phyloP scores from a whole-genome alignment of 2,113 vertebrate species.

The Murina feae region DNA sequence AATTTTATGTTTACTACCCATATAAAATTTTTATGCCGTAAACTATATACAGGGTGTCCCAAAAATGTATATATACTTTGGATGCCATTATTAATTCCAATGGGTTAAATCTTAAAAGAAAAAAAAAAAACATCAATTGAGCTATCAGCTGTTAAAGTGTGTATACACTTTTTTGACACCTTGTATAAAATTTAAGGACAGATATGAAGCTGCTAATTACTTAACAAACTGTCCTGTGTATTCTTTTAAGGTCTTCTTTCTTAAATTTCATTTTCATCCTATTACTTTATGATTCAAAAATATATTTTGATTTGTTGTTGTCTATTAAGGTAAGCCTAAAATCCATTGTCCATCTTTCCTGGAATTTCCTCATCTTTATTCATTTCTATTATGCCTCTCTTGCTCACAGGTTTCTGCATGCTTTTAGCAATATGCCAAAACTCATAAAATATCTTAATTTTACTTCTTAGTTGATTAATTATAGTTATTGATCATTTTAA shows the following conservation, averaged over 20 bases:
- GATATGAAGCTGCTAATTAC: background rate
- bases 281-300: background rate
- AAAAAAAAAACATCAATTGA: too few species aligned
- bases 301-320: background rate
- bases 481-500: background rate
- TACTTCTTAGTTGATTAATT: background rate
- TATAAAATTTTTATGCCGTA: background rate
- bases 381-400: background rate
- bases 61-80: too few species aligned
- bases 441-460: background rate
- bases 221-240: background rate
- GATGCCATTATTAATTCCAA: too few species aligned
- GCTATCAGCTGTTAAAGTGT: too few species aligned
- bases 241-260: background rate
- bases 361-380: background rate
- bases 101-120: too few species aligned
- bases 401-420: background rate
- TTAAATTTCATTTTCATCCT: background rate
- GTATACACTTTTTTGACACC: too few species aligned
- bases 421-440: background rate
- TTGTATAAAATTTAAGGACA: background rate
- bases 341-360: background rate
- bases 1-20: background rate
- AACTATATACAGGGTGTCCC: background rate
- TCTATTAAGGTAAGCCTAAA: background rate